A percentile compares a stretch with the other conserved stretches of the same genome.
Conservation (phyloP, 64 coral and sea anemone genomes). For the Orbicella faveolata region DNA sequence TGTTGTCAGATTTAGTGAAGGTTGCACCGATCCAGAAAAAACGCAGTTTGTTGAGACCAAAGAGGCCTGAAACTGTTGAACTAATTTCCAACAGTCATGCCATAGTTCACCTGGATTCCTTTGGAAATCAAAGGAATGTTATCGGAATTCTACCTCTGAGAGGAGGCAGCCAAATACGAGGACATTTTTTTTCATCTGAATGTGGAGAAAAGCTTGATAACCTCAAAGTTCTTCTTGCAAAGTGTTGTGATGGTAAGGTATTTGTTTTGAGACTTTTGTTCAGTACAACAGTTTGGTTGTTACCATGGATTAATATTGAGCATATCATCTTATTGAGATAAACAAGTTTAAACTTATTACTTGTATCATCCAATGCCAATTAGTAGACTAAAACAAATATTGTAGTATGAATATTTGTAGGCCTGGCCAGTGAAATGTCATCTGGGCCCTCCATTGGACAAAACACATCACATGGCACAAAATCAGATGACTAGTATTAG, state of each 20-base stretch:
- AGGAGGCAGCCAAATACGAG: background rate
- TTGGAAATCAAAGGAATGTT: slow-evolving; percentile 9
- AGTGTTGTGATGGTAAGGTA: slow-evolving; percentile 26
- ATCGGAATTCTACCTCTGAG: slow-evolving; percentile 1
- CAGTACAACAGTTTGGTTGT: no score
- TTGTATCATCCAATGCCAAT: no score
- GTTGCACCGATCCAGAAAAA: background rate
- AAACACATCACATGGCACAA: no score
- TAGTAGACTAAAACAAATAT: no score
- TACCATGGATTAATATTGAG: no score
- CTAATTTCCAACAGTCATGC: background rate
- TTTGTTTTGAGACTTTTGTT: no score
- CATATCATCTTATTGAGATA: no score
- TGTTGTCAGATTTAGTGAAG: background rate
- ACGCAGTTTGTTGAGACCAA: background rate
- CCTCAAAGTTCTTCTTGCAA: background rate
- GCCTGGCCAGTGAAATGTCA: no score
- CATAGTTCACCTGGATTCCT: background rate
- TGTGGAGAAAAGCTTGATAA: background rate
- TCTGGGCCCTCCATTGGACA: no score
- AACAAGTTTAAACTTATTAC: no score
- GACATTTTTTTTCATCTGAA: slow-evolving; percentile 21
- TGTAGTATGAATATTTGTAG: no score
- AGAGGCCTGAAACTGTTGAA: background rate
- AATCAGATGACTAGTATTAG: no score